A percentile compares a stretch with the other conserved stretches of the same genome.
Conservation (phyloP, 2,113 vertebrate species). For the Microtus montanus region DNA sequence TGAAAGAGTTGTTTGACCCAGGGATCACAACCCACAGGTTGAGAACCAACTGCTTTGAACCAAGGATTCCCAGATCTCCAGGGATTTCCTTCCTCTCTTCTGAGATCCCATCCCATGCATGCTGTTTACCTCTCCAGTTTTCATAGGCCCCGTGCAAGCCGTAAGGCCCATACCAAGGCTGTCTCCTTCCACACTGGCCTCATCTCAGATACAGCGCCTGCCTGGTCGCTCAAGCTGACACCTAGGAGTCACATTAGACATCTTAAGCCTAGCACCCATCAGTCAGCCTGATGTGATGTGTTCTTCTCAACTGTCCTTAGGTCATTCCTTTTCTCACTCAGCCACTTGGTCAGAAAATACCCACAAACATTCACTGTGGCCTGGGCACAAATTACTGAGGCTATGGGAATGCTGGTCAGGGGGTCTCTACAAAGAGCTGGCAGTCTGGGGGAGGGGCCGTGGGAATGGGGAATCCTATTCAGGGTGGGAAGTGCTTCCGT, state of each 20-base stretch:
- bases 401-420: background rate
- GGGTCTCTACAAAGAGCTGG: background rate
- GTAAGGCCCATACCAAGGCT: background rate
- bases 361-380: background rate
- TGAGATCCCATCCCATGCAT: background rate
- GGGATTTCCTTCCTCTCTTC: background rate
- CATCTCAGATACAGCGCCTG: background rate
- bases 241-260: background rate
- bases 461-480: background rate
- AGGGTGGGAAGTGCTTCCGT: background rate
- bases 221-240: background rate
- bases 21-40: background rate
- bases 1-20: background rate
- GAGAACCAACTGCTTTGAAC: background rate
- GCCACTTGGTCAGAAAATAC: too few species aligned
- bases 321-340: background rate
- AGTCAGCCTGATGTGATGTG: background rate
- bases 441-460: background rate
- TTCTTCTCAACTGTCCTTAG: background rate
- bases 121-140: background rate
- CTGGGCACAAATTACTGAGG: background rate
- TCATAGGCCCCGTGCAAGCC: background rate
- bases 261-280: background rate
- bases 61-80: background rate
- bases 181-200: background rate